A percentile compares a stretch with the other conserved stretches of the same genome.
Conservation (phyloP, 2,113 vertebrate genomes). For the Heterotis niloticus region DNA sequence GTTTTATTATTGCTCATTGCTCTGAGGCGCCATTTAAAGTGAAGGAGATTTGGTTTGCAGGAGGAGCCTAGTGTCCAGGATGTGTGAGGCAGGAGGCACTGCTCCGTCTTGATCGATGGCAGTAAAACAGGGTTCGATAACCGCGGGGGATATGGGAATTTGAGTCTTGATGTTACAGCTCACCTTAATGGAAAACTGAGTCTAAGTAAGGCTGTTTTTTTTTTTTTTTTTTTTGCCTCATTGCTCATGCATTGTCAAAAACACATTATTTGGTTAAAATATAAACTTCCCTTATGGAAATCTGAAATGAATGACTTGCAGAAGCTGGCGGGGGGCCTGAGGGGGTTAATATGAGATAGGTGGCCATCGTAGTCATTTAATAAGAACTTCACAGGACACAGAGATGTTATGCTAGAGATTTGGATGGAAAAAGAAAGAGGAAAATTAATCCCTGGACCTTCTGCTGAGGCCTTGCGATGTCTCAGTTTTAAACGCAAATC, state of each 20-base stretch:
- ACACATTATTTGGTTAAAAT: background rate
- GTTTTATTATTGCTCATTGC: too few relatives aligned
- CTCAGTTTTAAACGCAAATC: constrained; percentile 19
- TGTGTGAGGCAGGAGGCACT: background rate
- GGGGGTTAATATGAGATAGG: background rate
- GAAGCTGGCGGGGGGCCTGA: too few relatives aligned
- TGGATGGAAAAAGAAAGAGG: background rate
- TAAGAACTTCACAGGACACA: background rate
- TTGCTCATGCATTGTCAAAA: background rate
- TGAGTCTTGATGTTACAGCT: background rate
- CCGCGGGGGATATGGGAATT: too few relatives aligned
- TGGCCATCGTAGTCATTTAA: background rate
- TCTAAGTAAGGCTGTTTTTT: background rate
- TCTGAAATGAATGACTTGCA: background rate
- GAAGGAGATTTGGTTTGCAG: too few relatives aligned
- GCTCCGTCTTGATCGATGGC: background rate
- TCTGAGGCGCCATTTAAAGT: too few relatives aligned
- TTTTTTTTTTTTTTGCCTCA: background rate
- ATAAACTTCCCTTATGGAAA: background rate
- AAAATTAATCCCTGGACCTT: constrained; percentile 14
- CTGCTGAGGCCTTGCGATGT: constrained; percentile 8
- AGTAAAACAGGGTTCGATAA: too few relatives aligned
- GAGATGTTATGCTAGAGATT: background rate
- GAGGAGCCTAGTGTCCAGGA: too few relatives aligned
- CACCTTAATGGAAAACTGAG: background rate